Evolutionary conservation across 2,113 vertebrate genomes (phyloP).

Genomic region (Oryctolagus cuniculus): mOryCun1.1 NC_091436.1:116746001-116746500

Average conservation of each 20-base stretch:
- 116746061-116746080: too few relatives aligned
- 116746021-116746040: not conserved
- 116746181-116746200: slow-evolving; percentile 30
- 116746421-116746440: not conserved
- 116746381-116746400: not conserved
- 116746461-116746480: not conserved
- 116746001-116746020: not conserved
- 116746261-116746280: slow-evolving; percentile 31
- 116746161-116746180: slow-evolving; percentile 14
- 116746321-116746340: not conserved
- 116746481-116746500: not conserved
- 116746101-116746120: not conserved
- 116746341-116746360: not conserved
- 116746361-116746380: not conserved
- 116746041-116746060: not conserved
- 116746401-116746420: not conserved
- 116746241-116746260: slow-evolving; percentile 41
- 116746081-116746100: not conserved
- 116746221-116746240: slow-evolving; percentile 58
- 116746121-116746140: slow-evolving; percentile 35
- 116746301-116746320: slow-evolving; percentile 47
- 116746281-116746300: not conserved
- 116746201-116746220: not conserved
- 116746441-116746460: not conserved
- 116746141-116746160: not conserved